Evolutionary conservation across 2,888 invertebrate species (phyloP), one percentile per base, ranked within the genome.

Genomic region (Mythimna albipuncta): DNA sequence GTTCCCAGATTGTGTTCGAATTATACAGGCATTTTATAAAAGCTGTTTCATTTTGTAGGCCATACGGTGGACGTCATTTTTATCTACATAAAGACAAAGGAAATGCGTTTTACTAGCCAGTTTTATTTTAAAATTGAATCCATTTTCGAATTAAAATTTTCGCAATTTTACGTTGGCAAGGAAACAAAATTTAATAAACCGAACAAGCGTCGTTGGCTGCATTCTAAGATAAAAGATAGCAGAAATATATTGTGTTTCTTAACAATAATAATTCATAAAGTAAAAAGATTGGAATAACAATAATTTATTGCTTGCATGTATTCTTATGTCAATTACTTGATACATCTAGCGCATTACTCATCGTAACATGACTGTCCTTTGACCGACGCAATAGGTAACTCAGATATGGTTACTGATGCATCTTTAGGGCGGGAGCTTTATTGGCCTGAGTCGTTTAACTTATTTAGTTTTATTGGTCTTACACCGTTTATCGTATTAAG

Each of bases 401-500:
- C 85, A 87, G 89, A 90, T 90, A 90, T 88, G 88, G 87, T 91
- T 89, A 89, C 86, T 86, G 90, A 86, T 88, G 89, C 88, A 89
- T 89, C 85, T 88, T 85, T 87, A 85, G 86, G 89, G 89, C 88
- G 88, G 83, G 86, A 92, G 89, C 89, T 93, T 94, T 93, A 94
- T 94, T 92, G 92, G 89, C 87, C 89, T 71, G 85, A 84, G 87
- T 89, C 92, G 92, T 93, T 94, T 92, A 93, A 94, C 94, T 95
- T 95, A 92, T 95, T 95, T 93, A 95, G 92, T 94, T 94, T 95
- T 94, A 95, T 95, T 94, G 91, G 88, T 77, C 88, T 92, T 91
- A 90, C 92, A 90, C 89, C 94, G 93, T 95, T 95, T 95, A 95
- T 94, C 93, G 93, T 94, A 93, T 95, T 93, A 94, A 94, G 93